Evolutionary conservation across 2,888 invertebrate species (phyloP).

Genomic region (Epiblema foenella): DNA sequence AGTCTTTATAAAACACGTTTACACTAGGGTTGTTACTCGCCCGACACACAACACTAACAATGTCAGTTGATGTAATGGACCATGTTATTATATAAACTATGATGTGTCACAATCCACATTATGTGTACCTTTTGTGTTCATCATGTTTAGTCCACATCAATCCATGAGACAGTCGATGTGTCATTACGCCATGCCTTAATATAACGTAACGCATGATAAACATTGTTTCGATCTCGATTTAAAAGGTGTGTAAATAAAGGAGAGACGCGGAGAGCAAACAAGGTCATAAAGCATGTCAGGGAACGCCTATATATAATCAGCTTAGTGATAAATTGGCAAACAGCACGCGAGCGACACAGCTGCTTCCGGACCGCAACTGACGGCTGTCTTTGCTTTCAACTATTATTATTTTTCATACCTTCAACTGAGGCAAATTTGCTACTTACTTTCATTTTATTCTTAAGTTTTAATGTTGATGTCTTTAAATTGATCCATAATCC

Average conservation of each 20-base stretch:
- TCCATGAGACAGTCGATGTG: background rate
- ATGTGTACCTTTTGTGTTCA: too few species aligned
- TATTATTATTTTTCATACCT: conserved; percentile 17
- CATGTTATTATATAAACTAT: too few species aligned
- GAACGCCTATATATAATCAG: conserved; percentile 83
- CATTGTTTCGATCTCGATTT: conserved; percentile 57
- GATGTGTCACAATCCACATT: too few species aligned
- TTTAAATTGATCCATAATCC: too few species aligned
- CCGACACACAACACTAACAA: too few species aligned
- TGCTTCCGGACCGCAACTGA: conserved; percentile 67
- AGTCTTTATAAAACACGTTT: too few species aligned
- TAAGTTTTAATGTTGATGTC: too few species aligned
- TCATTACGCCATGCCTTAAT: background rate
- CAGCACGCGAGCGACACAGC: conserved; percentile 82
- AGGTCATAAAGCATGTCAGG: conserved; percentile 80
- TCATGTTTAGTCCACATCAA: background rate
- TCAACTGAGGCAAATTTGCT: background rate
- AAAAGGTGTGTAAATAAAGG: conserved; percentile 75
- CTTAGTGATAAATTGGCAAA: conserved; percentile 85
- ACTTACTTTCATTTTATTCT: background rate
- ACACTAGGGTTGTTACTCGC: too few species aligned
- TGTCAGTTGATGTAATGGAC: too few species aligned
- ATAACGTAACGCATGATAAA: conserved; percentile 31
- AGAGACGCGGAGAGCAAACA: conserved; percentile 76
- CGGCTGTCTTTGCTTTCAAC: conserved; percentile 46